Evolutionary conservation across 1,140 invertebrate species (phyloP), one percentile per base, ranked within the genome.

Genomic region (Caenorhabditis brenneri): DNA sequence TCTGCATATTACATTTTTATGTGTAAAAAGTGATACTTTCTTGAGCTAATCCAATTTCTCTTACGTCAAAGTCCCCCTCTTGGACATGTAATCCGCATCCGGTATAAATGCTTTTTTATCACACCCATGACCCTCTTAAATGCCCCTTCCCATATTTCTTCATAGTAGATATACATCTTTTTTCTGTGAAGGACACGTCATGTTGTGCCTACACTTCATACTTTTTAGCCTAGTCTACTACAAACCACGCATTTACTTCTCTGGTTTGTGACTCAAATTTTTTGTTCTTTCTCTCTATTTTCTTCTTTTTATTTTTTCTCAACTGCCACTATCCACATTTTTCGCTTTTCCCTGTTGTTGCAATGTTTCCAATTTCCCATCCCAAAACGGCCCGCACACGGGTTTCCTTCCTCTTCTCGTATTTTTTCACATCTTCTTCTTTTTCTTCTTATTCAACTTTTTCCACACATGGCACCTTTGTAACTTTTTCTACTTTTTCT

Each of bases 191-290:
- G 31, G 29, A 74, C 19, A 74, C 65, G 65, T 74, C 65, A 74
- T 31, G 19, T 74, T 22, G 33, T 42, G 4, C 19, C 24, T 15
- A 22, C 36, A 39, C 10, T 74, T 24, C 33, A 65, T n/a, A 39
- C 36, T 24, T 27, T 36, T 42, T 74, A 42, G 22, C 36, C 65
- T n/a, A n/a, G n/a, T n/a, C n/a, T n/a, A n/a, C n/a, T 42, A 74
- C 33, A 74, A 74, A 74, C 65, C 65, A 74, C 36, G 36, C 9
- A 24, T 74, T 39, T 29, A 12, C 7, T 53, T 58, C 12, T 16
- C n/a, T 46, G 65, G 19, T 74, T 74, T 74, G 65, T 74, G 65
- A 74, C 65, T 42, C 12, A n/a, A 74, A n/a, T 74, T 29, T 36
- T 36, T 65, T 36, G 16, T 39, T 12, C 27, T 5, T n/a, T 22